Conservation (phyloP, 2,888 invertebrate genomes). For the Hedya salicella region DNA sequence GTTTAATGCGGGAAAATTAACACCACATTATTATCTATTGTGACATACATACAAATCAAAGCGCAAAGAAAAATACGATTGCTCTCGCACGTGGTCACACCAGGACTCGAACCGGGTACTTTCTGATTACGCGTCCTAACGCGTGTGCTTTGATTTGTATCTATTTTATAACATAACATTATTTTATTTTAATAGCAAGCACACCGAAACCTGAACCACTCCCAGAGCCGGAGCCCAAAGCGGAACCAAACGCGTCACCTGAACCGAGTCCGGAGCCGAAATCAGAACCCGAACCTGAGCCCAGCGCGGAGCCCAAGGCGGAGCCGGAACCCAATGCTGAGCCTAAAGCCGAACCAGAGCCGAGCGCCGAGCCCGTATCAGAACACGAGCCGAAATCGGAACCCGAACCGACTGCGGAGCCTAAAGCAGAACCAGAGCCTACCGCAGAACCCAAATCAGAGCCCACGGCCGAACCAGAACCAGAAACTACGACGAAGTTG, state of each 20-base stretch:
- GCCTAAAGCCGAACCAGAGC: slow-evolving; percentile 68
- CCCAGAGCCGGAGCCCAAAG: slow-evolving; percentile 57
- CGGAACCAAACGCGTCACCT: slow-evolving; percentile 58
- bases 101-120: no score
- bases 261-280: slow-evolving; percentile 57
- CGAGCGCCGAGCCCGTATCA: slow-evolving; percentile 59
- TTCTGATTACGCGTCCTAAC: no score
- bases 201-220: slow-evolving; percentile 54
- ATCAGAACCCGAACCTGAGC: slow-evolving; percentile 50
- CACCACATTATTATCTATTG: no score
- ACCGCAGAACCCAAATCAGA: slow-evolving; percentile 73
- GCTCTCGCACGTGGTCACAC: no score
- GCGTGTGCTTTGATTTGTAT: no score
- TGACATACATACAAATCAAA: no score
- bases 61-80: no score
- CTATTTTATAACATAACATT: no score
- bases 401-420: slow-evolving; percentile 52
- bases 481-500: slow-evolving; percentile 61
- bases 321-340: slow-evolving; percentile 63
- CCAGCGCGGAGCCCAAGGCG: slow-evolving; percentile 72
- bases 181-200: slow-evolving; percentile 51
- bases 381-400: slow-evolving; percentile 59
- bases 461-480: slow-evolving; percentile 60
- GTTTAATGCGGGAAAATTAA: no score
- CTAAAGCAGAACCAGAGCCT: slow-evolving; percentile 66